Evolutionary conservation across 1,140 invertebrate species (phyloP).

Genomic region (Hylaeus anthracinus): DNA sequence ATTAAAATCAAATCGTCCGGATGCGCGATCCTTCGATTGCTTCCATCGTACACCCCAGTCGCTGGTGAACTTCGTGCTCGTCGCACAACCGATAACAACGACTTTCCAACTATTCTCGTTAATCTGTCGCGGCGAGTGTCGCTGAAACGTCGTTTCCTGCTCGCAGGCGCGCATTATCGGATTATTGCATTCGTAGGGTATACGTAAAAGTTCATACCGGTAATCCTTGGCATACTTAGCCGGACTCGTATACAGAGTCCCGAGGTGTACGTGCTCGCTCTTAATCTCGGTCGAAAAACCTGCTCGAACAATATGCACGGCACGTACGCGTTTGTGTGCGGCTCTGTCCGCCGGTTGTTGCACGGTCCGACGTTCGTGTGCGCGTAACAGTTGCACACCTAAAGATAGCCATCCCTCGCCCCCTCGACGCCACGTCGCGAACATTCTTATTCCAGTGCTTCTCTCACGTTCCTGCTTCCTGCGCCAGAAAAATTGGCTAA

Average conservation of each 20-base stretch:
- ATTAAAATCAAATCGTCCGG: too few relatives aligned
- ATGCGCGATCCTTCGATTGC: not conserved
- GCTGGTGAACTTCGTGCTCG: not conserved
- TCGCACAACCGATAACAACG: not conserved
- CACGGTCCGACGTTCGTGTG: not conserved
- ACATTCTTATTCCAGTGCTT: slow-evolving; percentile 46
- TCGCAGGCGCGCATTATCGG: slow-evolving; percentile 27
- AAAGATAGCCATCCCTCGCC: not conserved
- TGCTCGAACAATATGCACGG: slow-evolving; percentile 41
- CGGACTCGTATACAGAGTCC: slow-evolving; percentile 22
- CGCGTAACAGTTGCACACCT: slow-evolving; percentile 12
- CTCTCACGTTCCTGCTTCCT: slow-evolving; percentile 49
- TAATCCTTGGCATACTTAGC: slow-evolving; percentile 51
- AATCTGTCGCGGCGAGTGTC: slow-evolving; percentile 10
- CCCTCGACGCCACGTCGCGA: not conserved
- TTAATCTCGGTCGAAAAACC: slow-evolving; percentile 52
- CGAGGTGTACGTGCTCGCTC: slow-evolving; percentile 28
- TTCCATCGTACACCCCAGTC: not conserved
- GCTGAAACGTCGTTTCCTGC: slow-evolving; percentile 26
- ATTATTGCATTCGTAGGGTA: slow-evolving; percentile 35
- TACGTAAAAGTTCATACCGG: slow-evolving; percentile 47
- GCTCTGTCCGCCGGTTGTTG: not conserved
- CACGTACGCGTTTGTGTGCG: slow-evolving; percentile 6
- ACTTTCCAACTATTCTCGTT: slow-evolving; percentile 3
- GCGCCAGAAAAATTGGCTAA: slow-evolving; percentile 51